Conservation (phyloP, 2,797 vertebrate species). For the Phrynocephalus vlangalii region DNA sequence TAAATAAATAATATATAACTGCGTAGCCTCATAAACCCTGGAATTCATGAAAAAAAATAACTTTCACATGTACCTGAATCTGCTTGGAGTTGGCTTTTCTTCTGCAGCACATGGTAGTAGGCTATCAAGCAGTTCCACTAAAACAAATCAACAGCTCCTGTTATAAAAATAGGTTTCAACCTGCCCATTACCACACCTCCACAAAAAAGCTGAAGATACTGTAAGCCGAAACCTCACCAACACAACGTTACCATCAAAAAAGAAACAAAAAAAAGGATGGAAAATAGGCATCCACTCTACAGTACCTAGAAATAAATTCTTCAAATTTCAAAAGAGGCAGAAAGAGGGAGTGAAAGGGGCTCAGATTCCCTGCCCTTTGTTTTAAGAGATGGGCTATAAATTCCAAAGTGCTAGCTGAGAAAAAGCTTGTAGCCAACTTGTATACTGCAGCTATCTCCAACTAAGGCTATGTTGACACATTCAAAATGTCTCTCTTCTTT, state of each 20-base stretch:
- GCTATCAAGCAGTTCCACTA: slow-evolving; percentile 72
- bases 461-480: too few species aligned
- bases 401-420: too few species aligned
- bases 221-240: slow-evolving; percentile 50
- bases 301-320: too few species aligned
- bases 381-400: too few species aligned
- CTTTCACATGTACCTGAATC: slow-evolving; percentile 62
- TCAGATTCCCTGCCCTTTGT: too few species aligned
- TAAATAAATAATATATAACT: background rate
- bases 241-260: slow-evolving; percentile 22
- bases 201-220: slow-evolving; percentile 56
- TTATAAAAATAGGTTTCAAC: slow-evolving; percentile 10
- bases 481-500: too few species aligned
- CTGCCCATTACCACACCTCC: too few species aligned
- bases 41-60: slow-evolving; percentile 14
- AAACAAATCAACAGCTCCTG: slow-evolving; percentile 63
- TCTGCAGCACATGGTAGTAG: slow-evolving; percentile 44
- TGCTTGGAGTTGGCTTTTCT: slow-evolving; percentile 41
- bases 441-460: too few species aligned
- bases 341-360: too few species aligned
- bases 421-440: too few species aligned
- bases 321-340: too few species aligned
- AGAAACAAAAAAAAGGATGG: background rate
- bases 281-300: slow-evolving; percentile 1
- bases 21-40: background rate